A percentile compares a stretch with the other conserved stretches of the same genome.
These are phyloP conservation scores for Saccostrea cuccullata DNA, from an alignment of 1,140 invertebrate species.

Conservation along the genomic window DNA sequence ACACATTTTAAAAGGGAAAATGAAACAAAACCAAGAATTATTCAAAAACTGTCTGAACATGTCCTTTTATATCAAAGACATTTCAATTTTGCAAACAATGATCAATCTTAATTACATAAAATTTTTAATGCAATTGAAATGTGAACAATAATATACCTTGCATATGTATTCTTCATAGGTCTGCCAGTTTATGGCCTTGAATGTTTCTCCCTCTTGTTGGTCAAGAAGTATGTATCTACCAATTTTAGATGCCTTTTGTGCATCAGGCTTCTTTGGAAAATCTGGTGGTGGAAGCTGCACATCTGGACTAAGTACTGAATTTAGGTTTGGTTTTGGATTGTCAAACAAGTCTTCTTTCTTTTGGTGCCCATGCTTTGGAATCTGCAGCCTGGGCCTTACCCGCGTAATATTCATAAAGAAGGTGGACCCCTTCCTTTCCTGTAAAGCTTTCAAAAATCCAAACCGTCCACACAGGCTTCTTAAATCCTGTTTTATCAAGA, in stretches of 20 bases:
- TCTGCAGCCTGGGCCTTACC: constrained; percentile 65
- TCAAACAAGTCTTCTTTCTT: constrained; percentile 64
- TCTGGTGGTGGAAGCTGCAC: constrained; percentile 49
- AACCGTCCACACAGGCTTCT: constrained; percentile 14
- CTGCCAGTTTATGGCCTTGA: constrained; percentile 57
- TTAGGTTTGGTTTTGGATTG: constrained; percentile 63
- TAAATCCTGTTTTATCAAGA: constrained; percentile 7
- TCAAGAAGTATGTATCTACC: constrained; percentile 55
- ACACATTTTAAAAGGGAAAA: background rate
- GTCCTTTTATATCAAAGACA: background rate
- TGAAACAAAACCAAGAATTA: background rate
- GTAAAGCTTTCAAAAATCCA: background rate
- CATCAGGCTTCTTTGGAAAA: constrained; percentile 51
- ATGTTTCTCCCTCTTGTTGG: constrained; percentile 54
- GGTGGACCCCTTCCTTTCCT: constrained; percentile 10
- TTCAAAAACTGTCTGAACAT: background rate
- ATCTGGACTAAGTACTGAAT: constrained; percentile 58
- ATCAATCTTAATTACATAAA: too few species aligned
- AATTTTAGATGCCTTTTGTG: constrained; percentile 55
- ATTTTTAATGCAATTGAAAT: background rate
- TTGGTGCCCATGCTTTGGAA: constrained; percentile 69
- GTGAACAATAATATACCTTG: constrained; percentile 42
- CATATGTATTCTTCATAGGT: constrained; percentile 57
- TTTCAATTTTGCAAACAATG: background rate
- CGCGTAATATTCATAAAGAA: constrained; percentile 65